These are phyloP conservation scores for Antheraea mylitta DNA, from an alignment of 1,140 invertebrate species.

Conservation along the genomic window DNA sequence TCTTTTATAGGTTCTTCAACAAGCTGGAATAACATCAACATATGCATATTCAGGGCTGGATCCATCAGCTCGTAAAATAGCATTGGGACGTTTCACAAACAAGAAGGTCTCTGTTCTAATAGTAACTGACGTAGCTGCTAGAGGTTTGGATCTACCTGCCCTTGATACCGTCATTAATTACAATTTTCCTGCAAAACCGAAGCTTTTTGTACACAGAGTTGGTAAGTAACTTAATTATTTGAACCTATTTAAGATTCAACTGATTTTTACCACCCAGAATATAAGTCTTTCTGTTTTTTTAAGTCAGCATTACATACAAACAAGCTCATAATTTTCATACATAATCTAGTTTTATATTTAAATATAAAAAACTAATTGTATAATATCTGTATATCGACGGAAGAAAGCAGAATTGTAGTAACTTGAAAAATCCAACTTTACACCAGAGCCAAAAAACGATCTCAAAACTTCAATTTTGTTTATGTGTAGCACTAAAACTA, in stretches of 20 bases:
- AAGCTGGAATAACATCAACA: conserved; percentile 89
- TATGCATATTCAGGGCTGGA: conserved; percentile 98
- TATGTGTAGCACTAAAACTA: too few relatives aligned
- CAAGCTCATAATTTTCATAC: too few relatives aligned
- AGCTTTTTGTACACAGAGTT: conserved; percentile 98
- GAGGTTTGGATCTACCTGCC: conserved; percentile 98
- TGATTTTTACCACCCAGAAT: too few relatives aligned
- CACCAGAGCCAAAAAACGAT: too few relatives aligned
- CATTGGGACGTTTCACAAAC: conserved; percentile 94
- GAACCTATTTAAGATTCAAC: background rate
- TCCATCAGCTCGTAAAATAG: conserved; percentile 96
- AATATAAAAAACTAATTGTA: too few relatives aligned
- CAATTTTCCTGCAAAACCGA: conserved; percentile 97
- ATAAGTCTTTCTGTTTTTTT: too few relatives aligned
- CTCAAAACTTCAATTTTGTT: too few relatives aligned
- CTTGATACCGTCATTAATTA: conserved; percentile 98
- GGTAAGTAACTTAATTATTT: conserved; percentile 82
- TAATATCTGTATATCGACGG: too few relatives aligned
- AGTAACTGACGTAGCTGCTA: conserved; percentile 98
- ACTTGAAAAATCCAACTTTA: too few relatives aligned
- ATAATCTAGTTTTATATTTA: too few relatives aligned
- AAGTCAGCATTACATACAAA: too few relatives aligned
- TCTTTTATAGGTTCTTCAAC: conserved; percentile 86
- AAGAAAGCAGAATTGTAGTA: too few relatives aligned
- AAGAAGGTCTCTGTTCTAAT: conserved; percentile 90